Evolutionary conservation across 2,888 invertebrate species (phyloP).

Genomic region (Ennomos fuscantarius): DNA sequence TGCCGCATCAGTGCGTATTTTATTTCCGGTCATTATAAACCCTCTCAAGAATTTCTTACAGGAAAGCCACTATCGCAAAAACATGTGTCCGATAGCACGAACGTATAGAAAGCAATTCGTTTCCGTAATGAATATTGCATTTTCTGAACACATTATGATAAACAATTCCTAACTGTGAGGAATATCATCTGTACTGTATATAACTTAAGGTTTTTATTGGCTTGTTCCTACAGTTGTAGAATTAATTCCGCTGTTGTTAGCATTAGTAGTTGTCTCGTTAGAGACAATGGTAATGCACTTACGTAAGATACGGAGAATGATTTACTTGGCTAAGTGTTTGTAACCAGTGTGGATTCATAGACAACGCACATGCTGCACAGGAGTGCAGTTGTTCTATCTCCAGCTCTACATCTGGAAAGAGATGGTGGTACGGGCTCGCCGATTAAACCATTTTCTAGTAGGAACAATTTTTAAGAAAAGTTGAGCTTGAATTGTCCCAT

Average conservation of each 20-base stretch:
- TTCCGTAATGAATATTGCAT: slow-evolving; percentile 58
- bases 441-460: no score
- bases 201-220: slow-evolving; percentile 36
- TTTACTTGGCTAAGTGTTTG: slow-evolving; percentile 18
- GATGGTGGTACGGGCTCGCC: no score
- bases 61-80: slow-evolving; percentile 43
- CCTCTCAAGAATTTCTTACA: slow-evolving; percentile 16
- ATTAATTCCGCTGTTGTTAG: slow-evolving; percentile 41
- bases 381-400: no score
- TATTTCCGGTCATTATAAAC: slow-evolving; percentile 10
- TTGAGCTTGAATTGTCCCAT: no score
- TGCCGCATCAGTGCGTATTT: no score
- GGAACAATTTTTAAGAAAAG: no score
- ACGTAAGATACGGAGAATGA: slow-evolving; percentile 39
- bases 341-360: slow-evolving; percentile 2
- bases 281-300: slow-evolving; percentile 52
- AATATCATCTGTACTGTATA: slow-evolving; percentile 33
- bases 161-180: slow-evolving; percentile 22
- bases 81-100: slow-evolving; percentile 46
- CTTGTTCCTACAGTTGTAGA: slow-evolving; percentile 29
- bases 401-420: no score
- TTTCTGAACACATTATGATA: slow-evolving; percentile 47
- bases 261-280: slow-evolving; percentile 43
- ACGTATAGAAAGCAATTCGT: slow-evolving; percentile 61
- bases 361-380: background rate